Percentiles rank a stretch among this genome's conserved stretches.
phyloP scores from a whole-genome alignment of 2,888 invertebrate species.

The Oscheius sp. region DNA sequence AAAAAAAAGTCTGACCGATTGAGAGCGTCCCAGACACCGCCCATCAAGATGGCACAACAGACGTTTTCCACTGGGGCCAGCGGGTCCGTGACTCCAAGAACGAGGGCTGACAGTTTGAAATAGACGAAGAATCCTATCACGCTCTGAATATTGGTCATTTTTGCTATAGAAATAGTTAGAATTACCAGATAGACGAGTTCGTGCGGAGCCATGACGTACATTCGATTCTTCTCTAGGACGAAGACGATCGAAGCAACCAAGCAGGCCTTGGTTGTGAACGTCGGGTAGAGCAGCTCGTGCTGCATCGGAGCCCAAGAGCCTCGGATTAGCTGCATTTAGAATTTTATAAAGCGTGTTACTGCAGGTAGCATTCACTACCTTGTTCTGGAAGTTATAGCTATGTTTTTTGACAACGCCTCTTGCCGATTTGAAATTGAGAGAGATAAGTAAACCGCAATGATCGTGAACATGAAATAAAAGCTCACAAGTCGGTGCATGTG shows the following conservation, averaged over 20 bases:
- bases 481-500: too few species aligned
- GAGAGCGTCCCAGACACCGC: conserved; percentile 97
- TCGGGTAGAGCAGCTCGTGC: conserved; percentile 97
- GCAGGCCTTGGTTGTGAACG: conserved; percentile 83
- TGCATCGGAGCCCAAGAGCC: conserved; percentile 98
- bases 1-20: conserved; percentile 52
- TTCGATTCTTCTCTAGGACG: conserved; percentile 94
- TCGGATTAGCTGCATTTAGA: conserved; percentile 82
- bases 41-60: conserved; percentile 93
- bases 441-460: too few species aligned
- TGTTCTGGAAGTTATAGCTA: too few species aligned
- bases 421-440: too few species aligned
- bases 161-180: too few species aligned
- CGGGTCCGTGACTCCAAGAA: conserved; percentile 96
- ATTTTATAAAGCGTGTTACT: not conserved
- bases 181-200: conserved; percentile 90
- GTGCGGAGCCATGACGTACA: conserved; percentile 94
- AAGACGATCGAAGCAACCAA: conserved; percentile 94
- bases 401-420: too few species aligned
- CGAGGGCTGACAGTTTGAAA: conserved; percentile 86
- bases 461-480: too few species aligned
- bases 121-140: conserved; percentile 73
- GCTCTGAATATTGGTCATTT: conserved; percentile 52
- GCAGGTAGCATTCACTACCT: too few species aligned
- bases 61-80: conserved; percentile 98